Evolutionary conservation across 2,888 invertebrate genomes (phyloP).

Genomic region (Drosophila gaucha): DNA sequence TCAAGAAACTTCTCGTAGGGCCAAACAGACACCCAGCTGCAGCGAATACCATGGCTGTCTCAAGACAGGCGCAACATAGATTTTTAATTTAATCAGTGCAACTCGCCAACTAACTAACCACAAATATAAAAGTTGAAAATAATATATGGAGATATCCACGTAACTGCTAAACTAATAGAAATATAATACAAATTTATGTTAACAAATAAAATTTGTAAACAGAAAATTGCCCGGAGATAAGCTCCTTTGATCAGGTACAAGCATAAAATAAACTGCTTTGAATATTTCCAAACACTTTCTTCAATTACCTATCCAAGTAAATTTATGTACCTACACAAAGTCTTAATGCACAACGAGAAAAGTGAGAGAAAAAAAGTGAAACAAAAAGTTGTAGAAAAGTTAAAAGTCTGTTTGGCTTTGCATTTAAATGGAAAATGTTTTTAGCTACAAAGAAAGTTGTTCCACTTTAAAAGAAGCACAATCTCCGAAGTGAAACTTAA

Average conservation of each 20-base stretch:
- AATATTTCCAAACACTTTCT: neutral
- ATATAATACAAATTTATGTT: no score
- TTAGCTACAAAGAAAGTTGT: constrained; percentile 38
- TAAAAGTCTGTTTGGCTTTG: constrained; percentile 45
- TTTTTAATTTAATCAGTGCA: constrained; percentile 3
- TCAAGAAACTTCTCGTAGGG: constrained; percentile 28
- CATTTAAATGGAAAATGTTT: constrained; percentile 53
- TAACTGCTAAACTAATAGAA: no score
- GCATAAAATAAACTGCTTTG: neutral
- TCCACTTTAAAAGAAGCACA: constrained; percentile 21
- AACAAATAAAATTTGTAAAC: no score
- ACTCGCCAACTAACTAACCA: neutral
- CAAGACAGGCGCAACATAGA: neutral
- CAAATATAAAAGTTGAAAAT: neutral
- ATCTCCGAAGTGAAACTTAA: constrained; percentile 22
- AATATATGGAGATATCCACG: no score
- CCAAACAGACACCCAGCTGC: neutral
- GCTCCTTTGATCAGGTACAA: neutral
- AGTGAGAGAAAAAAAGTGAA: constrained; percentile 23
- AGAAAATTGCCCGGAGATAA: no score
- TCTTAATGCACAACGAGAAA: constrained; percentile 4
- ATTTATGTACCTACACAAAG: constrained; percentile 12
- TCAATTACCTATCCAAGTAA: neutral
- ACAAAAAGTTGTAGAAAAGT: constrained; percentile 26
- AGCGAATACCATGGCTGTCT: constrained; percentile 7